phyloP scores from a whole-genome alignment of 1,140 invertebrate species.

The Elysia chlorotica region DNA sequence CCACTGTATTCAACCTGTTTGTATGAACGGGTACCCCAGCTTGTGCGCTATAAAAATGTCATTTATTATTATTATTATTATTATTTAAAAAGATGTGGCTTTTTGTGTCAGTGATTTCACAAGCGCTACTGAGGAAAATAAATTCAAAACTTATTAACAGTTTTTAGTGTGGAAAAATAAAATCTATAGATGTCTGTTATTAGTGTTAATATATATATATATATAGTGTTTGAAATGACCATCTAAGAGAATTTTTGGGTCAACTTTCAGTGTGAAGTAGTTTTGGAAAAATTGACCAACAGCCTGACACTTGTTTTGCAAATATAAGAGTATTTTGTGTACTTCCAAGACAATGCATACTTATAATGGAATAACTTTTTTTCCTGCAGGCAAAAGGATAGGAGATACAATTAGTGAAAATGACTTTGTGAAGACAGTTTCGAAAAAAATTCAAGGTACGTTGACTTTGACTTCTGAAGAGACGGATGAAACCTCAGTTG shows the following conservation, averaged over 20 bases:
- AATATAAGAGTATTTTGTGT: neutral
- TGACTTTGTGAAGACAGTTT: conserved; percentile 53
- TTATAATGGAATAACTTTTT: conserved; percentile 1
- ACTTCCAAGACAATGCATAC: neutral
- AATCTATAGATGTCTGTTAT: no score
- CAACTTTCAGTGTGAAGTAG: neutral
- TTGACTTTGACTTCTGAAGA: conserved; percentile 48
- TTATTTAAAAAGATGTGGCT: no score
- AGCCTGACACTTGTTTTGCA: neutral
- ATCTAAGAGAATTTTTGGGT: neutral
- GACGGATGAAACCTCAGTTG: conserved; percentile 31
- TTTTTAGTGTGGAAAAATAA: no score
- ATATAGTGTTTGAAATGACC: neutral
- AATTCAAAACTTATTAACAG: no score
- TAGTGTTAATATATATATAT: neutral
- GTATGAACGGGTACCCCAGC: no score
- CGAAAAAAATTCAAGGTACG: conserved; percentile 52
- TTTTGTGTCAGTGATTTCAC: no score
- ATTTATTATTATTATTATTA: no score
- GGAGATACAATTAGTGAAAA: conserved; percentile 64
- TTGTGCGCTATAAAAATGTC: no score
- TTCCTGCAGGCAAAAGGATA: conserved; percentile 40
- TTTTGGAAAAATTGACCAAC: neutral
- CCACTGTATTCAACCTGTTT: no score
- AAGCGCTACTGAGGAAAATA: no score